A percentile compares a stretch with the other conserved stretches of the same genome.
Conservation (phyloP, 2,888 invertebrate species). For the Melinopterus prodromus region DNA sequence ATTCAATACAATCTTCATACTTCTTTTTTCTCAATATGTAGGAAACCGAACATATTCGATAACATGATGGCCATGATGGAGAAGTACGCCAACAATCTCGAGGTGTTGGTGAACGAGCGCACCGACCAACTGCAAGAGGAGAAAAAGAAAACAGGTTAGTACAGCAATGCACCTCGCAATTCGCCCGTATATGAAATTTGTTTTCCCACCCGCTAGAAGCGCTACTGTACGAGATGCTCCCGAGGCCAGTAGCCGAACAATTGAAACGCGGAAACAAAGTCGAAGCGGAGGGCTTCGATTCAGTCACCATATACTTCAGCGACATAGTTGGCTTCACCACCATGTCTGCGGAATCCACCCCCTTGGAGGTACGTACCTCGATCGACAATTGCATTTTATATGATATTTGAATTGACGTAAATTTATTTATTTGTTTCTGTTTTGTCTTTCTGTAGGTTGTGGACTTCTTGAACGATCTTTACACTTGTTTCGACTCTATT, state of each 20-base stretch:
- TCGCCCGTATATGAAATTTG: slow-evolving; percentile 5
- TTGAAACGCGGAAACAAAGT: slow-evolving; percentile 89
- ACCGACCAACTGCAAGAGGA: slow-evolving; percentile 94
- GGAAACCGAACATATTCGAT: slow-evolving; percentile 95
- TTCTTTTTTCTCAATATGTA: slow-evolving; percentile 53
- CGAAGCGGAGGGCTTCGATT: slow-evolving; percentile 89
- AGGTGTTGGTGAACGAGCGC: slow-evolving; percentile 91
- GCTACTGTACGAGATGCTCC: slow-evolving; percentile 86
- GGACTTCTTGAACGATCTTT: slow-evolving; percentile 91
- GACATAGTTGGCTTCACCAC: slow-evolving; percentile 94
- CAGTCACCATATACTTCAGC: slow-evolving; percentile 93
- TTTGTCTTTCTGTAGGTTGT: slow-evolving; percentile 74
- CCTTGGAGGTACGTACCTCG: slow-evolving; percentile 71
- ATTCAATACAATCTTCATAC: not conserved
- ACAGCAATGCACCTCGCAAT: not conserved
- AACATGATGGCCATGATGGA: slow-evolving; percentile 99
- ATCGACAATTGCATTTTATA: not conserved
- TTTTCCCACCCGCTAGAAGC: slow-evolving; percentile 68
- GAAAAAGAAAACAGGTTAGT: slow-evolving; percentile 90
- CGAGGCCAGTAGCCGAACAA: slow-evolving; percentile 91
- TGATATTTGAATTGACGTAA: not conserved
- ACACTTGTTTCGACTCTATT: slow-evolving; percentile 94
- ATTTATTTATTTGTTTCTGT: not conserved
- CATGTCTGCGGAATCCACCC: slow-evolving; percentile 92
- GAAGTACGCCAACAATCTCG: slow-evolving; percentile 94